Percentiles rank a stretch among this genome's conserved stretches.
Conservation (phyloP, 2,888 invertebrate genomes). For the Dicyrtomina minuta region DNA sequence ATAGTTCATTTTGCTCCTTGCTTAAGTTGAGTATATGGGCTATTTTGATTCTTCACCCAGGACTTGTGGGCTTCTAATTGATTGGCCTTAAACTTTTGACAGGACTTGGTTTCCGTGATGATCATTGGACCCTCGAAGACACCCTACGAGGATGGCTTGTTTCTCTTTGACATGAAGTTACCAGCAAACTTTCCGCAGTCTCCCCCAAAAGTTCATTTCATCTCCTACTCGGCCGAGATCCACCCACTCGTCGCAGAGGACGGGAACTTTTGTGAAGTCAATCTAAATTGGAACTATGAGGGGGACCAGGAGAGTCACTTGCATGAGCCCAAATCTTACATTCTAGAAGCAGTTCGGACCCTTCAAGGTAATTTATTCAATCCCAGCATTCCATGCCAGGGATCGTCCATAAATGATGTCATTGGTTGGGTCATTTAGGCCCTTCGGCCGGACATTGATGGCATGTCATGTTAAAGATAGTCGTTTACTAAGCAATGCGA, state of each 20-base stretch:
- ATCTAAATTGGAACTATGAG: slow-evolving; percentile 81
- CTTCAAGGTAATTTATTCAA: slow-evolving; percentile 67
- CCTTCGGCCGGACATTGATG: no score
- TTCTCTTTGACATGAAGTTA: slow-evolving; percentile 91
- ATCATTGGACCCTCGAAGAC: slow-evolving; percentile 87
- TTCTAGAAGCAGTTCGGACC: slow-evolving; percentile 88
- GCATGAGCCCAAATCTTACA: slow-evolving; percentile 52
- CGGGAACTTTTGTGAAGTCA: slow-evolving; percentile 86
- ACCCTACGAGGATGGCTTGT: slow-evolving; percentile 92
- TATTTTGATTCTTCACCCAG: no score
- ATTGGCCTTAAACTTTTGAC: no score
- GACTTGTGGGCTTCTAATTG: no score
- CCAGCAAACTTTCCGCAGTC: slow-evolving; percentile 86
- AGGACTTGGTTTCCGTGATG: slow-evolving; percentile 87
- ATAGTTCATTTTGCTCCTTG: no score
- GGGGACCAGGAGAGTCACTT: not conserved
- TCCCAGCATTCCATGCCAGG: no score
- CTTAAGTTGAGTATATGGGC: no score
- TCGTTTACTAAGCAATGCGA: no score
- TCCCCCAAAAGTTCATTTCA: slow-evolving; percentile 88
- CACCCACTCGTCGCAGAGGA: slow-evolving; percentile 95
- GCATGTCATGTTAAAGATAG: no score
- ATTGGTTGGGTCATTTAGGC: no score
- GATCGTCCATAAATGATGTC: no score
- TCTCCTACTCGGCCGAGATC: slow-evolving; percentile 85